Evolutionary conservation across 2,888 invertebrate species (phyloP).

Genomic region (Itoplectis maculator): DNA sequence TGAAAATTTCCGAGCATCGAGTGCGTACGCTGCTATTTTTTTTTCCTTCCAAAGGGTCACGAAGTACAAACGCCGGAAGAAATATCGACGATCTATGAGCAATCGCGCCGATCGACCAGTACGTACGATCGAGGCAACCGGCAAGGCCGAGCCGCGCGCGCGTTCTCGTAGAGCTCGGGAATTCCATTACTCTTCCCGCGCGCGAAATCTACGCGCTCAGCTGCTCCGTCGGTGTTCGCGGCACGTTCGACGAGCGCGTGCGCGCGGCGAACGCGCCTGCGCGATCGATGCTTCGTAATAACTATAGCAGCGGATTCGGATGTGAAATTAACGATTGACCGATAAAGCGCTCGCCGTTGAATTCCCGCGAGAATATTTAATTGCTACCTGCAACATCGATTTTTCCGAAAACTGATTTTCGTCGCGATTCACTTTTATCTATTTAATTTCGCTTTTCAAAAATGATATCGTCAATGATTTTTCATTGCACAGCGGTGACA

Average conservation of each 20-base stretch:
- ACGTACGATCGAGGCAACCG: slow-evolving; percentile 11
- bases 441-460: background rate
- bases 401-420: background rate
- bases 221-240: slow-evolving; percentile 19
- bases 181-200: slow-evolving; percentile 59
- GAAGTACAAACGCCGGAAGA: background rate
- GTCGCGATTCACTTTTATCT: background rate
- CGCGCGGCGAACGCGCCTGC: background rate
- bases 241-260: slow-evolving; percentile 12
- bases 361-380: background rate
- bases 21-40: background rate
- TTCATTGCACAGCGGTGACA: too few relatives aligned
- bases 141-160: slow-evolving; percentile 53
- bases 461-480: too few relatives aligned
- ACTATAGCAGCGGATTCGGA: background rate
- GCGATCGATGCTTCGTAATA: background rate
- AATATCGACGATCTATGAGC: slow-evolving; percentile 1
- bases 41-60: background rate
- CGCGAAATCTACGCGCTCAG: slow-evolving; percentile 16
- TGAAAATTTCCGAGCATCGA: slow-evolving; percentile 45
- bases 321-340: background rate
- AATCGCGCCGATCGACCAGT: background rate
- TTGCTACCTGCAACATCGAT: background rate
- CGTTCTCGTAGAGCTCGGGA: slow-evolving; percentile 52
- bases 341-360: background rate